Evolutionary conservation across 2,113 vertebrate genomes (phyloP).

Genomic region (Entosphenus tridentatus): DNA sequence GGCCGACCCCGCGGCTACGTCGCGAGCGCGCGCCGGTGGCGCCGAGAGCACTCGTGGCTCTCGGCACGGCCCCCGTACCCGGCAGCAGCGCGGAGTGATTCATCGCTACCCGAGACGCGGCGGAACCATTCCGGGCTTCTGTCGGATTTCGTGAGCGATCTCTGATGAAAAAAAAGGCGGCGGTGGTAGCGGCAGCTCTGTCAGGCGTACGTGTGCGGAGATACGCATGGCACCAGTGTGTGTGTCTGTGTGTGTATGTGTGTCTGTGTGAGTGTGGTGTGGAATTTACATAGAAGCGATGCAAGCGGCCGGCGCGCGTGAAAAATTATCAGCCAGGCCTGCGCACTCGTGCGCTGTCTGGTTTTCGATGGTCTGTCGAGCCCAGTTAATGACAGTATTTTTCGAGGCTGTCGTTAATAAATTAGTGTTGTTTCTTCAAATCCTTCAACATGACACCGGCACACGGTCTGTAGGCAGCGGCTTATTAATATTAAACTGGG

Average conservation of each 20-base stretch:
- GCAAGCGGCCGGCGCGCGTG: not conserved
- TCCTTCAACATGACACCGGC: constrained; percentile 2
- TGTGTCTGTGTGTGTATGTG: not conserved
- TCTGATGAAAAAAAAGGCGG: too few species aligned
- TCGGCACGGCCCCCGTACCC: too few species aligned
- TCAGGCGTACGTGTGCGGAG: not conserved
- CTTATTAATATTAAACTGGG: constrained; percentile 6
- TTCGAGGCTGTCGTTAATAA: constrained; percentile 6
- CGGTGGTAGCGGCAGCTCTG: too few species aligned
- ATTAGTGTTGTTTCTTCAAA: constrained; percentile 7
- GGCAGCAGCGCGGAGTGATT: too few species aligned
- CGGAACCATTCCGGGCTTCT: too few species aligned
- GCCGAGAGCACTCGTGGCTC: too few species aligned
- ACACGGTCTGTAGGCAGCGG: not conserved
- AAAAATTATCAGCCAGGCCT: not conserved
- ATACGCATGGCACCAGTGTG: not conserved
- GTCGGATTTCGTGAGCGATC: too few species aligned
- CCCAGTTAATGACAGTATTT: constrained; percentile 6
- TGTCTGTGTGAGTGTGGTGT: not conserved
- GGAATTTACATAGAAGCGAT: not conserved
- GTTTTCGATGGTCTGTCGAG: constrained; percentile 6
- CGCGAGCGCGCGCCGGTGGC: too few species aligned
- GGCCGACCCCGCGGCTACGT: too few species aligned
- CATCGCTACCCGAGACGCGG: too few species aligned
- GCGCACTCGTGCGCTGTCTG: not conserved